These are phyloP conservation scores for Acleris holmiana DNA, from an alignment of 2,888 invertebrate species.

Conservation along the genomic window DNA sequence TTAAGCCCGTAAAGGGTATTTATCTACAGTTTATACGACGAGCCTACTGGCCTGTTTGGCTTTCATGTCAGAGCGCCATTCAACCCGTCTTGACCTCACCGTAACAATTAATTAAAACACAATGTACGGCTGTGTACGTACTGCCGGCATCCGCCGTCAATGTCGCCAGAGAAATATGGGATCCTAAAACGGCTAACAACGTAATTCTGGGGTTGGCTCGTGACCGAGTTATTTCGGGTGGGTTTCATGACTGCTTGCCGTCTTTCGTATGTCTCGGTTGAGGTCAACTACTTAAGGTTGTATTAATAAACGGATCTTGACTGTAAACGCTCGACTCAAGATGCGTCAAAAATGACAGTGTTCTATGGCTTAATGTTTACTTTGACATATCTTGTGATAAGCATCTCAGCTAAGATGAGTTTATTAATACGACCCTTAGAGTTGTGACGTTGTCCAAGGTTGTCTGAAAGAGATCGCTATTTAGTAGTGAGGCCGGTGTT, in stretches of 20 bases:
- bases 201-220: conserved; percentile 42
- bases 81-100: conserved; percentile 61
- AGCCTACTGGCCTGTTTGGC: conserved; percentile 40
- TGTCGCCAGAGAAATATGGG: conserved; percentile 53
- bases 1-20: conserved; percentile 58
- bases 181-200: conserved; percentile 49
- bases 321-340: too few relatives aligned
- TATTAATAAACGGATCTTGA: too few relatives aligned
- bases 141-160: conserved; percentile 48
- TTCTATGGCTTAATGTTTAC: too few relatives aligned
- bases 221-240: conserved; percentile 34
- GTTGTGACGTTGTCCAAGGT: too few relatives aligned
- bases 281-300: neutral
- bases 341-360: too few relatives aligned
- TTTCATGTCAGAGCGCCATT: conserved; percentile 71
- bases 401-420: too few relatives aligned
- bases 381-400: too few relatives aligned
- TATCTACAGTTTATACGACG: conserved; percentile 58
- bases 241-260: conserved; percentile 36
- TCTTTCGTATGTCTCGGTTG: conserved; percentile 10
- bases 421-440: too few relatives aligned
- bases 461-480: too few relatives aligned
- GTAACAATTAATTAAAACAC: conserved; percentile 81
- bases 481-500: too few relatives aligned
- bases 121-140: conserved; percentile 56